Base-by-base conservation (phyloP, 2,888 invertebrate genomes). In the Portevinia maculata region DNA sequence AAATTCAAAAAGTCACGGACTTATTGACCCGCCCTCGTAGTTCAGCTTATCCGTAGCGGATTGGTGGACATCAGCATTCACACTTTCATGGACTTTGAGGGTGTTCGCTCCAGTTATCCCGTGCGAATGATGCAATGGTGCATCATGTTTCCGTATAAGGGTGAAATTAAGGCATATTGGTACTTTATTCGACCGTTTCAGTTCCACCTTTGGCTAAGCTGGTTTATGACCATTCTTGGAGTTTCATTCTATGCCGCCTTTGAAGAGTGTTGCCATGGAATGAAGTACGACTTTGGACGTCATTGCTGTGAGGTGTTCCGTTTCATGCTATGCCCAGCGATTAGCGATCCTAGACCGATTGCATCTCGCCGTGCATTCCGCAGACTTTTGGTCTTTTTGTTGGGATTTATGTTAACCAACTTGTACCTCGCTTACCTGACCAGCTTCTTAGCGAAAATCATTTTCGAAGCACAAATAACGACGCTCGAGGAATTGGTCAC, bases 321-420 rank as follows among this genome's bases (percentile, higher is more conserved):
- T 6, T 52, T 86, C 8, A 59, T 87, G 41, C 62, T 87, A n/a
- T 85, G 78, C 17, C 52, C 86, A n/a, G 86, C 87, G 1, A 64
- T 62, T 11, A 13, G 32, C 6, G 84, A 79, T 21, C 1, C 9
- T 3, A 60, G 79, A 37, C 74, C 79, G 0, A 53, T 73, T 41
- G 32, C 5, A n/a, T 2, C 28, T 8, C 57, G 60, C 8, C 32
- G 70, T 0, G 85, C 75, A 0, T 32, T 84, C 1, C 84, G 84
- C 19, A 78, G 84, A 17, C 24, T 84, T 0, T 79, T 84, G 6
- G 48, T 85, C n/a, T 76, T 86, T 1, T 30, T 71, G 7, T 59
- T 87, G 8, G 86, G 87, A 4, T 88, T 88, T 53, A 86, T 88
- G 60, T 62, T 88, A 9, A 85, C 86, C 1, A 88, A 87, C 70